Percentiles rank a stretch among this genome's conserved stretches.
phyloP scores from a whole-genome alignment of 2,113 vertebrate species.

The Hylia prasina region DNA sequence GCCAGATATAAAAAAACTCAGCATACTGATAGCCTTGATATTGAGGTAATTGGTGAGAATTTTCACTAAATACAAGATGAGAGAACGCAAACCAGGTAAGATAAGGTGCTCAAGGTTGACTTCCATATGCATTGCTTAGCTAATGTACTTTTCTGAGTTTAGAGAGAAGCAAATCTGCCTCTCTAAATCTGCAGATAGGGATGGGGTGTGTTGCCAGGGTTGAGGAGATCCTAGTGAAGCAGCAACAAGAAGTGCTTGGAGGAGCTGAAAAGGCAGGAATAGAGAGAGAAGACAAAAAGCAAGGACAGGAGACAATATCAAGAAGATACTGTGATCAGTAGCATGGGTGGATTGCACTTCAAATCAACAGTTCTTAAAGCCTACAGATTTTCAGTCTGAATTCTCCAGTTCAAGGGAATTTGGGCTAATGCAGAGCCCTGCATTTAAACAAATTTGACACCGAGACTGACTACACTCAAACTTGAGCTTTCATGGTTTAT shows the following conservation, averaged over 20 bases:
- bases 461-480: not conserved
- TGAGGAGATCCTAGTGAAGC: not conserved
- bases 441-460: not conserved
- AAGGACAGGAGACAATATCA: not conserved
- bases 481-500: not conserved
- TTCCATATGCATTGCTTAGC: not conserved
- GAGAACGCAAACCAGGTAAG: not conserved
- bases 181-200: not conserved
- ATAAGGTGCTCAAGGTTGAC: not conserved
- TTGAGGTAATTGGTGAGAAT: not conserved
- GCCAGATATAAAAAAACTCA: not conserved
- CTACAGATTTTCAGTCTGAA: not conserved
- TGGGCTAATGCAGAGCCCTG: not conserved
- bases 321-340: not conserved
- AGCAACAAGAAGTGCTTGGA: not conserved
- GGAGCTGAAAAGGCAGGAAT: not conserved
- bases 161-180: not conserved
- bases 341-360: not conserved
- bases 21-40: not conserved
- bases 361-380: not conserved
- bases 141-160: not conserved
- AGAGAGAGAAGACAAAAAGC: not conserved
- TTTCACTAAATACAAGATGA: not conserved
- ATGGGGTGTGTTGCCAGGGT: fast-evolving
- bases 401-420: not conserved